These are phyloP conservation scores for Reticulitermes speratus DNA, from an alignment of 1,140 invertebrate species.

Conservation along the genomic window DNA sequence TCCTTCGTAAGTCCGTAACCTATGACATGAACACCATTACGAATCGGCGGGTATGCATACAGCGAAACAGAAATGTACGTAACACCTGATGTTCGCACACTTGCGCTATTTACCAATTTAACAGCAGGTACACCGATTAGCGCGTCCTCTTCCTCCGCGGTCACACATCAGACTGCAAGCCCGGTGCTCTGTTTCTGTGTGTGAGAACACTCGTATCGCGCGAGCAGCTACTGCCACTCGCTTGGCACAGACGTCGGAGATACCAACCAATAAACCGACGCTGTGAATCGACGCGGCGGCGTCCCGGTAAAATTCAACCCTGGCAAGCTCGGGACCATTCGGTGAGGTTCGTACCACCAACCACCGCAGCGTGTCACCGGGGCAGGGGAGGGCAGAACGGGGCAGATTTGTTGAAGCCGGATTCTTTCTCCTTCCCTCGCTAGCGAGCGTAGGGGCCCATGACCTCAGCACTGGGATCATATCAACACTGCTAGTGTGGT, in stretches of 20 bases:
- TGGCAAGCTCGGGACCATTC: neutral
- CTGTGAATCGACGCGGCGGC: neutral
- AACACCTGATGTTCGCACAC: too few relatives aligned
- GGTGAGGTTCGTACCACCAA: constrained; percentile 8
- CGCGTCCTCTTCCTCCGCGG: neutral
- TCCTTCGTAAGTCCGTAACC: too few relatives aligned
- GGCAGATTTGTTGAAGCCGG: neutral
- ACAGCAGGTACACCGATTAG: too few relatives aligned
- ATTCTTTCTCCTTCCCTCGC: neutral
- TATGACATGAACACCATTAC: too few relatives aligned
- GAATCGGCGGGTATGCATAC: too few relatives aligned
- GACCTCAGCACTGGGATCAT: neutral
- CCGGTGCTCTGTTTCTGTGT: too few relatives aligned
- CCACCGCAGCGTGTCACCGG: neutral
- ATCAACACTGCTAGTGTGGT: neutral
- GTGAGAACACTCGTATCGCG: neutral
- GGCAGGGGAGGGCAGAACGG: neutral
- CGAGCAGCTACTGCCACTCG: neutral
- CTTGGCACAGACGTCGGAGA: neutral
- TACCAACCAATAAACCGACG: neutral
- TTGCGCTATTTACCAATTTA: too few relatives aligned
- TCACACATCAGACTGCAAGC: neutral
- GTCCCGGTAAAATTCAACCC: constrained; percentile 9
- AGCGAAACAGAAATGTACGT: too few relatives aligned
- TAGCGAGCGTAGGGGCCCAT: neutral